Evolutionary conservation across 2,888 invertebrate genomes (phyloP).

Genomic region (Parnassius smintheus): DNA sequence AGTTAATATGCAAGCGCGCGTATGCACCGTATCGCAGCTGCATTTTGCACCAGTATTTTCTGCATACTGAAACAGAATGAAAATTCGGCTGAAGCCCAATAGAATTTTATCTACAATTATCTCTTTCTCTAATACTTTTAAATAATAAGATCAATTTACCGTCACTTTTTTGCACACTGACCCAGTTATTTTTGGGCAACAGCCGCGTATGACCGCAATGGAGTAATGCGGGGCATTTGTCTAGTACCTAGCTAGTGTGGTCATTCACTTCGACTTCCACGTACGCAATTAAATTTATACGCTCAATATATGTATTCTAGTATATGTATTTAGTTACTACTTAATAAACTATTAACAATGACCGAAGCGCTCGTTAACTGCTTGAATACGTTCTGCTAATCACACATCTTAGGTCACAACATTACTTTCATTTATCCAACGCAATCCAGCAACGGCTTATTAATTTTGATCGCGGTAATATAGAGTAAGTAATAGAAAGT

Average conservation of each 20-base stretch:
- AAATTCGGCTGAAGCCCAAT: no score
- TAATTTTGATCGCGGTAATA: conserved; percentile 1
- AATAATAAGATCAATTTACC: not conserved
- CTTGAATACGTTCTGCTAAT: conserved; percentile 18
- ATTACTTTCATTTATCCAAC: conserved; percentile 4
- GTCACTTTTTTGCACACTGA: conserved; percentile 9
- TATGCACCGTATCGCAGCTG: no score
- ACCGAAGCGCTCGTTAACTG: conserved; percentile 30
- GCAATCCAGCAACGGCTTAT: conserved; percentile 2
- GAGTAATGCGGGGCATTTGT: not conserved
- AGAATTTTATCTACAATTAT: no score
- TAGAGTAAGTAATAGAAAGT: conserved; percentile 1
- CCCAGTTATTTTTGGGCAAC: conserved; percentile 18
- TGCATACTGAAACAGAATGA: no score
- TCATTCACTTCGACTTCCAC: not conserved
- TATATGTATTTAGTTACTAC: not conserved
- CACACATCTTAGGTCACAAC: conserved; percentile 14
- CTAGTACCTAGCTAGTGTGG: not conserved
- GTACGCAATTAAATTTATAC: not conserved
- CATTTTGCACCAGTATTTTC: no score
- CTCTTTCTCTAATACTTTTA: no score
- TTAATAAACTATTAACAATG: conserved; percentile 3
- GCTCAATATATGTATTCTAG: not conserved
- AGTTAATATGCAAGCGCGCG: no score
- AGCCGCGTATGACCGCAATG: not conserved